phyloP scores from a whole-genome alignment of 2,888 invertebrate species.

The Parapristionchus giblindavisi region DNA sequence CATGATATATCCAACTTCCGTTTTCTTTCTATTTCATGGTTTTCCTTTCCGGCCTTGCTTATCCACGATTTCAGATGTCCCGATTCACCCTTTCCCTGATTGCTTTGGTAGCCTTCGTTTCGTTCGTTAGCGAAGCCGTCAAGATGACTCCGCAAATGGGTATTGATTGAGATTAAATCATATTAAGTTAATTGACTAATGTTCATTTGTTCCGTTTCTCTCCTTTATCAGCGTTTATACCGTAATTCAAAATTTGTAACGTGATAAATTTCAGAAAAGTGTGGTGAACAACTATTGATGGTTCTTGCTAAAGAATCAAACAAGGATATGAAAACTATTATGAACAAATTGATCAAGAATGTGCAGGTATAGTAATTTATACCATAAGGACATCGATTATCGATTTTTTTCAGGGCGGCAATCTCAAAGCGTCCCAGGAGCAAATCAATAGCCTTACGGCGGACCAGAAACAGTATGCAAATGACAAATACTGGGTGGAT shows the following conservation, averaged over 20 bases:
- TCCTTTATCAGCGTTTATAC: too few species aligned
- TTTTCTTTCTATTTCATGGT: too few species aligned
- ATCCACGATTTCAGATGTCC: too few species aligned
- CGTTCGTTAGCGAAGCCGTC: neutral
- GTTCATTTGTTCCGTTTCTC: neutral
- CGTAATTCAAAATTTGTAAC: too few species aligned
- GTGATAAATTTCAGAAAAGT: conserved; percentile 27
- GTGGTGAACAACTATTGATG: conserved; percentile 28
- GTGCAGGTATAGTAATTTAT: conserved; percentile 7
- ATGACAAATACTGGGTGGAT: conserved; percentile 24
- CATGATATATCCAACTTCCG: too few species aligned
- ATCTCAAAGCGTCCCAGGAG: conserved; percentile 31
- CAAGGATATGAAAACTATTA: conserved; percentile 32
- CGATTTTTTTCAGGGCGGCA: conserved; percentile 15
- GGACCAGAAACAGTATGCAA: conserved; percentile 10
- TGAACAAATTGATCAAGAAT: conserved; percentile 33
- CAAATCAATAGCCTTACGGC: conserved; percentile 11
- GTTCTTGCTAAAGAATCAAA: conserved; percentile 17
- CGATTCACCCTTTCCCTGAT: neutral
- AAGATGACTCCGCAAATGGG: conserved; percentile 36
- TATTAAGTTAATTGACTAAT: neutral
- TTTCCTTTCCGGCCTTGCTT: too few species aligned
- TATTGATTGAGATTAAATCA: neutral
- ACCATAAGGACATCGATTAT: neutral
- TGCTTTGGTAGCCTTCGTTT: neutral